phyloP scores from a whole-genome alignment of 2,113 vertebrate genomes.

The Ptilorrhoa leucosticta region DNA sequence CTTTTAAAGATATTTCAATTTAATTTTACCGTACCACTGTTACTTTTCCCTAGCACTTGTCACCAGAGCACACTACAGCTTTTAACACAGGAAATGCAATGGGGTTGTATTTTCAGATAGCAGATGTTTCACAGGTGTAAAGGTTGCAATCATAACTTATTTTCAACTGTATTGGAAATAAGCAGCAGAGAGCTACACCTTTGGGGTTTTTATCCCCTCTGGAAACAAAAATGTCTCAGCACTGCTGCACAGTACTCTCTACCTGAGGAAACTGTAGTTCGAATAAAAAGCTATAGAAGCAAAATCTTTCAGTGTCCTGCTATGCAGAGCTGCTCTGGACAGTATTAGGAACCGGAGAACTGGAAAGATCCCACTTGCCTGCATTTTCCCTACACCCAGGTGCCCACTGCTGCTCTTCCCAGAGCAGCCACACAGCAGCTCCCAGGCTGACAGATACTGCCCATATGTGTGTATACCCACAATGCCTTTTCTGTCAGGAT shows the following conservation, averaged over 20 bases:
- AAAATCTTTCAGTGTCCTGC: neutral
- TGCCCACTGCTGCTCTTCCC: neutral
- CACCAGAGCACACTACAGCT: neutral
- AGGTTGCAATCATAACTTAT: neutral
- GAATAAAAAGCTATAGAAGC: neutral
- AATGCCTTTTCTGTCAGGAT: neutral
- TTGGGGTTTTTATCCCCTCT: accelerated
- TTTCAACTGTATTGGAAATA: neutral
- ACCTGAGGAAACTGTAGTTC: neutral
- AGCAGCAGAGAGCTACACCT: neutral
- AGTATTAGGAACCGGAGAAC: neutral
- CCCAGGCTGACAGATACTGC: neutral
- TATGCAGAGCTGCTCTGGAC: neutral
- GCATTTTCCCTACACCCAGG: neutral
- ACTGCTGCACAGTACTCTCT: accelerated
- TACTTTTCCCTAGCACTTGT: neutral
- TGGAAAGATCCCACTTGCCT: neutral
- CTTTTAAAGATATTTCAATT: neutral
- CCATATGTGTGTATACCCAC: accelerated
- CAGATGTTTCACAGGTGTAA: neutral
- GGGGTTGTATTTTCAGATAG: neutral
- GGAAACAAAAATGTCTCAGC: neutral
- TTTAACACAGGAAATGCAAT: neutral
- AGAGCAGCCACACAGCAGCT: neutral
- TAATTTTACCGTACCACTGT: neutral